phyloP scores from a whole-genome alignment of 2,888 invertebrate genomes.

The Electrophaes corylata region DNA sequence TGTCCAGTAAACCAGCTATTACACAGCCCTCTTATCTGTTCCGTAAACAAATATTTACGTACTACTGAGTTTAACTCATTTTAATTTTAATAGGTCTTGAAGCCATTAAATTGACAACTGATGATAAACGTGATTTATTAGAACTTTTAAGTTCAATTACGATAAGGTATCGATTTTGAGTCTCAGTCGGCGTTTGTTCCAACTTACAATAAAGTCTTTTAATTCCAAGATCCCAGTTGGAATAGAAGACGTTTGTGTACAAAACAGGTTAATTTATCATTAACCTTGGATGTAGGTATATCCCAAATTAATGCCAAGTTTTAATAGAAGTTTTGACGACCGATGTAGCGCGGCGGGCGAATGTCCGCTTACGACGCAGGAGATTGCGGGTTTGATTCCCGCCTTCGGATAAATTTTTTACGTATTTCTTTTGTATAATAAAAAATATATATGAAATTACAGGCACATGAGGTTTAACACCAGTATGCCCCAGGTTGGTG shows the following conservation, averaged over 20 bases:
- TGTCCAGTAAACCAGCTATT: too few species aligned
- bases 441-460: too few species aligned
- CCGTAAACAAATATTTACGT: conserved; percentile 68
- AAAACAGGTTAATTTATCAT: neutral
- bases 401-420: too few species aligned
- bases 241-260: neutral
- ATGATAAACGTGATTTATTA: conserved; percentile 30
- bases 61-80: conserved; percentile 60
- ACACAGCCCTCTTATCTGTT: conserved; percentile 52
- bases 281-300: too few species aligned
- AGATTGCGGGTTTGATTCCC: too few species aligned
- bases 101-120: conserved; percentile 42
- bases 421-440: too few species aligned
- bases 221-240: neutral
- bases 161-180: conserved; percentile 22
- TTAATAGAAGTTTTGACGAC: too few species aligned
- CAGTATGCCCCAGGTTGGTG: too few species aligned
- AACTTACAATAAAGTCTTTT: conserved; percentile 11
- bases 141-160: conserved; percentile 20
- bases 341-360: too few species aligned
- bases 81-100: conserved; percentile 45
- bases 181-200: conserved; percentile 18
- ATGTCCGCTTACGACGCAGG: too few species aligned
- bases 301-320: too few species aligned
- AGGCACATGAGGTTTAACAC: too few species aligned